Percentiles rank a stretch among this genome's conserved stretches.
Evolutionary conservation across 2,797 vertebrate genomes (phyloP).

Genomic region (Pachyuromys duprasi): DNA sequence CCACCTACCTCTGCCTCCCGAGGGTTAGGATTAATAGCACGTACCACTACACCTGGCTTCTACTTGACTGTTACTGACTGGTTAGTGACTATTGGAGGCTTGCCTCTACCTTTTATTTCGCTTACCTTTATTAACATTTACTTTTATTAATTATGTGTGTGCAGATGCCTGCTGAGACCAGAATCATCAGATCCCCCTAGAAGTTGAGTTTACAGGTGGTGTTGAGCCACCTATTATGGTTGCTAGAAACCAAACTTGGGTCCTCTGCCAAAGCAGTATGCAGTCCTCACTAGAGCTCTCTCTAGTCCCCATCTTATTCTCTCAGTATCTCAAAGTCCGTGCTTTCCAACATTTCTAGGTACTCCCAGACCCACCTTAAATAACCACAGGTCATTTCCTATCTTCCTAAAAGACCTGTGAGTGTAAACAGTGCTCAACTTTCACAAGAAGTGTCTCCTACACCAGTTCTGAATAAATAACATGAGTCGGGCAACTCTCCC

Average conservation of each 20-base stretch:
- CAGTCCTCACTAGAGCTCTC: background rate
- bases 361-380: conserved; percentile 8
- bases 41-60: too few relatives aligned
- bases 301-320: background rate
- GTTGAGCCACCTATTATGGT: background rate
- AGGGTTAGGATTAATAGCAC: too few relatives aligned
- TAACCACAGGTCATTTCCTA: background rate
- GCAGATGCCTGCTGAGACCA: background rate
- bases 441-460: background rate
- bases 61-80: background rate
- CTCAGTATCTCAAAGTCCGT: background rate
- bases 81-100: background rate
- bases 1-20: too few relatives aligned
- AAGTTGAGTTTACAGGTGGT: background rate
- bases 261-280: background rate
- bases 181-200: background rate
- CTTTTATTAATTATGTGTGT: background rate
- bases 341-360: conserved; percentile 27
- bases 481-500: background rate
- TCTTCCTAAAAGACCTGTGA: conserved; percentile 11
- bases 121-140: background rate
- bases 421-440: background rate
- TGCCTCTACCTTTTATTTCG: background rate
- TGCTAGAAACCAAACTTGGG: background rate
- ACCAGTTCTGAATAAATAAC: background rate